Base-by-base conservation (phyloP, 2,888 invertebrate species). In the Heliconius sara region DNA sequence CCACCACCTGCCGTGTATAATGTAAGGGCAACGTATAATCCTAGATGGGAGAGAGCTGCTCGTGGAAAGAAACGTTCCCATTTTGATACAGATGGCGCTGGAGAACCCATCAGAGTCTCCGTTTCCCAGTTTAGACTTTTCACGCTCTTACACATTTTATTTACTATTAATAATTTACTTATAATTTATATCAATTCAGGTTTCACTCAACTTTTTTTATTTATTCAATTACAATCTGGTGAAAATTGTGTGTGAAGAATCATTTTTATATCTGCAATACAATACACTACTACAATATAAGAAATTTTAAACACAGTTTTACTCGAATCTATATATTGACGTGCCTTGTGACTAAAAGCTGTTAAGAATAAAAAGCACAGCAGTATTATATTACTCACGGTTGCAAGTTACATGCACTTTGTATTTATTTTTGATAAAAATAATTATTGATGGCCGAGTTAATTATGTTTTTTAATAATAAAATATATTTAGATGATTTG, bases 1-100 rank as follows among this genome's bases (percentile, higher is more conserved):
- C 98, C 98, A 77, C 98, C 98, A 75, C 97, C 96, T 52, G 96
- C 97, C 0, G 97, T 97, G 87, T 98, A 98, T 80, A 97, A 93
- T 96, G 97, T 97, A 78, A 98, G 95, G 0, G 97, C 96, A 73
- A 97, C 95, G 82, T 98, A 95, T 82, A 98, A 94, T 71, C 97
- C 97, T 77, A 97, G 93, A 86, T 98, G 98, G 79, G 97, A 97
- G 75, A 97, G 88, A 22, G 97, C 96, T 25, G 96, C 95, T 89
- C 97, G 96, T 75, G 97, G 95, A 87, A 96, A 95, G 85, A 96
- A 93, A 80, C 95, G 92, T 80, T 94, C 93, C 96, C 95, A 95
- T 90, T 94, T 88, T 2, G 90, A 88, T 22, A 85, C 85, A 79
- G 89, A 89, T 25, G 91, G 89, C 57, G 73, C 73, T 60, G 92